Percentiles rank a stretch among this genome's conserved stretches.
Conservation (phyloP, 2,113 vertebrate genomes). For the Ageneiosus marmoratus region DNA sequence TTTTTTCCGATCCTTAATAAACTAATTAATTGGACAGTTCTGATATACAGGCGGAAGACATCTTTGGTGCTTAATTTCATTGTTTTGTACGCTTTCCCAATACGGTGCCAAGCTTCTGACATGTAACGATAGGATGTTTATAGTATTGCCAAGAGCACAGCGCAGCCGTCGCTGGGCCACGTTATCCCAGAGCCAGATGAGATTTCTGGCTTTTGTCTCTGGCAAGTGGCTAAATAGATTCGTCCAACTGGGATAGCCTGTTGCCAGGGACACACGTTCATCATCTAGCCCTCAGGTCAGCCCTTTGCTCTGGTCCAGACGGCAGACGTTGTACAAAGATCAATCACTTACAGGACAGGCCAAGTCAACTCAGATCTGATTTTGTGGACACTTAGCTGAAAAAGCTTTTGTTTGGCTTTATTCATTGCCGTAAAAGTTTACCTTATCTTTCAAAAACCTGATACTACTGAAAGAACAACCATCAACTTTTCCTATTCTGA, state of each 20-base stretch:
- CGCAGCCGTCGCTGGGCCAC: conserved; percentile 24
- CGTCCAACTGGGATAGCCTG: conserved; percentile 38
- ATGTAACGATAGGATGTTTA: conserved; percentile 50
- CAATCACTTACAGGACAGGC: neutral
- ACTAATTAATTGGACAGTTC: conserved; percentile 71
- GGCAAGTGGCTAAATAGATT: conserved; percentile 47
- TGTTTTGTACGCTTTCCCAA: conserved; percentile 39
- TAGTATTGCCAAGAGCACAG: conserved; percentile 50
- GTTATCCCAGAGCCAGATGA: conserved; percentile 46
- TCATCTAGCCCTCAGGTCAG: conserved; percentile 46
- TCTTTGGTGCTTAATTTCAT: conserved; percentile 29
- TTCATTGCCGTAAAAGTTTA: neutral
- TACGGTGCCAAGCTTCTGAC: conserved; percentile 27
- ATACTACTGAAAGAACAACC: neutral
- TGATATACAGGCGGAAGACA: conserved; percentile 49
- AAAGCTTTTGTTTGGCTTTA: neutral
- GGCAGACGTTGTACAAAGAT: conserved; percentile 30
- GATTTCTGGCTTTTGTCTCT: conserved; percentile 48
- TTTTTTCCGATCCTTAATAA: conserved; percentile 63
- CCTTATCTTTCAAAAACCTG: neutral
- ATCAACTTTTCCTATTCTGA: neutral
- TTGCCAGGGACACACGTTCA: conserved; percentile 42
- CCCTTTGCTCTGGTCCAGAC: conserved; percentile 45
- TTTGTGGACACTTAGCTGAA: neutral
- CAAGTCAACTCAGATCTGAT: conserved; percentile 39